phyloP scores from a whole-genome alignment of 2,888 invertebrate genomes.

The Bembecia ichneumoniformis region DNA sequence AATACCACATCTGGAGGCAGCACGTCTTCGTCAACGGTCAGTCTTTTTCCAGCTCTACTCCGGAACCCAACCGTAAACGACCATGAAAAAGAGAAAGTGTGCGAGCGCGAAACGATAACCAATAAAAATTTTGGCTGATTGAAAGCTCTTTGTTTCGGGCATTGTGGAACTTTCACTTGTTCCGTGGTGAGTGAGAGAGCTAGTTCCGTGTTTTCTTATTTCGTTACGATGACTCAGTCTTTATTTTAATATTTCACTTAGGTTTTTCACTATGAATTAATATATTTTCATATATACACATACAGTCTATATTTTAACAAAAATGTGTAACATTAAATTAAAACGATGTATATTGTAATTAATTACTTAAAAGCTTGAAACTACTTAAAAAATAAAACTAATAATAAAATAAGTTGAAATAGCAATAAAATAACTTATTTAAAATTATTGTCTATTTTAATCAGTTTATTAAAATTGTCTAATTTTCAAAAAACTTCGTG shows the following conservation, averaged over 20 bases:
- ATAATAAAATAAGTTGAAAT: too few species aligned
- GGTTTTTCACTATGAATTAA: background rate
- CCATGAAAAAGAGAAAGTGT: slow-evolving; percentile 54
- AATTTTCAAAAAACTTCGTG: too few species aligned
- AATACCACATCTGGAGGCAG: slow-evolving; percentile 86
- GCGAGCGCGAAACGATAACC: slow-evolving; percentile 41
- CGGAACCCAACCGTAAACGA: slow-evolving; percentile 22
- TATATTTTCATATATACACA: background rate
- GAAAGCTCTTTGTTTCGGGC: slow-evolving; percentile 48
- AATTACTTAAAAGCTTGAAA: too few species aligned
- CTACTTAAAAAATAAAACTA: too few species aligned
- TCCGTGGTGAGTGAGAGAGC: slow-evolving; percentile 3
- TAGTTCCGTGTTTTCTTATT: background rate
- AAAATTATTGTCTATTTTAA: too few species aligned
- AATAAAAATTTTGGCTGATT: slow-evolving; percentile 43
- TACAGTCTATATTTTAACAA: too few species aligned
- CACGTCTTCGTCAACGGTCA: slow-evolving; percentile 86
- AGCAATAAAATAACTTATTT: too few species aligned
- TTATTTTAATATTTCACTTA: background rate
- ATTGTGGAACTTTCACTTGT: slow-evolving; percentile 34
- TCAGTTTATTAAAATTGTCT: too few species aligned
- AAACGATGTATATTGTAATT: too few species aligned
- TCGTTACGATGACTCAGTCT: background rate
- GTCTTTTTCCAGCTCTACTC: slow-evolving; percentile 22
- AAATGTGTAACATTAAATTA: too few species aligned